phyloP scores from a whole-genome alignment of 2,797 vertebrate species.

The Phoebastria nigripes region DNA sequence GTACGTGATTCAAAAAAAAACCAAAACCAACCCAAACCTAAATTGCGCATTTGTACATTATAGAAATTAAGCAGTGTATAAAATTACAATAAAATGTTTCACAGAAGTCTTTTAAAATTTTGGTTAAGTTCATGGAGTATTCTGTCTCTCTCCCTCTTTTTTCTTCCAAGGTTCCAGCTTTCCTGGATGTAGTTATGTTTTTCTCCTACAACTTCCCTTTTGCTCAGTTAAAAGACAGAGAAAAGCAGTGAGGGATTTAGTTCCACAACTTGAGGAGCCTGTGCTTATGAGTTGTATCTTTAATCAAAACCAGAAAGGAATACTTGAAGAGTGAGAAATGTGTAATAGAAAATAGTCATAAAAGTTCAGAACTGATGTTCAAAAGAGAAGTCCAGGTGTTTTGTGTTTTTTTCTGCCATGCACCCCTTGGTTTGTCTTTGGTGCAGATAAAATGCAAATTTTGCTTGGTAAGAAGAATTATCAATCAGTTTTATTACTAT shows the following conservation, averaged over 20 bases:
- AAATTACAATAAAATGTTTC: conserved; percentile 71
- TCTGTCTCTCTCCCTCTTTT: background rate
- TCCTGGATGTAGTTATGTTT: background rate
- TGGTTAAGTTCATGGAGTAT: background rate
- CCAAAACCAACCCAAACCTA: too few species aligned
- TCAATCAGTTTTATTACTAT: conserved; percentile 64
- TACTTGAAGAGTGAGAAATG: background rate
- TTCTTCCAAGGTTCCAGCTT: background rate
- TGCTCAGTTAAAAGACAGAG: background rate
- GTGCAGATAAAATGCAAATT: background rate
- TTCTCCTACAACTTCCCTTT: background rate
- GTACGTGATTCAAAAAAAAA: background rate
- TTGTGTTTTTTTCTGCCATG: background rate
- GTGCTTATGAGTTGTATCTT: background rate
- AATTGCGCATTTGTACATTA: conserved; percentile 64
- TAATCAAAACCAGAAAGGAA: background rate
- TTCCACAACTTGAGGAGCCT: background rate
- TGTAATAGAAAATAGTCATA: background rate
- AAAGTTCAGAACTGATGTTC: background rate
- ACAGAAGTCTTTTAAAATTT: background rate
- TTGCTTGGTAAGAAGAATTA: background rate
- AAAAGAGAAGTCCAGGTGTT: background rate
- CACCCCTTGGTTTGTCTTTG: background rate
- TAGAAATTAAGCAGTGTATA: conserved; percentile 57
- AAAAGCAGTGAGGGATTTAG: background rate